Base-by-base conservation (phyloP, 2,888 invertebrate genomes). In the Thera britannica region DNA sequence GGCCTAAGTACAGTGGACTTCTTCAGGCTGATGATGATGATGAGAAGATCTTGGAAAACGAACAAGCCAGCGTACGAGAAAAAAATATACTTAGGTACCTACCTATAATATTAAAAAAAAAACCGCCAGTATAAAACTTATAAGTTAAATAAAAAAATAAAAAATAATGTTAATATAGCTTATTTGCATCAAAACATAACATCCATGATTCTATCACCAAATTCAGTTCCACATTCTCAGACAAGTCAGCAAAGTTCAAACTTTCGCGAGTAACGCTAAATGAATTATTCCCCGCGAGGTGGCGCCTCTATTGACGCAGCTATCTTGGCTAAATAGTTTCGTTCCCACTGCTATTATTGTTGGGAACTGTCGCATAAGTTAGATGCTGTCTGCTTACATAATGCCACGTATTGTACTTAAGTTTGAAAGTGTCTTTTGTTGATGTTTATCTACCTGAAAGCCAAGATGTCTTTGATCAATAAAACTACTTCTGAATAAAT, bases 251-350 rank as follows among this genome's bases (percentile, higher is more conserved):
- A 51, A 61, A 66, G 63, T 41, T 48, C 79, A 79, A 81, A 83
- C 83, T 80, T 83, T 84, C 82, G 82, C 84, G 81, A 83, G 82
- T 86, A 87, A 90, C 71, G 75, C 84, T 92, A 92, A 92, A 92
- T 92, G 90, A 92, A 92, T 93, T 93, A 93, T 83, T 86, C 88
- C 85, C 75, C 83, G 72, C 72, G 81, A 85, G 86, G 87, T 89
- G 89, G 86, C 89, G 88, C 87, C 83, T 84, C 86, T 93, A 92
- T 92, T 92, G 92, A 91, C 90, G 85, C 78, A 87, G 87, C 80
- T 87, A 92, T 92, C 90, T 92, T 85, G 77, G 84, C 92, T 92
- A 91, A 93, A 92, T 90, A 92, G 92, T 92, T 92, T 89, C 88
- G 89, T 92, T 91, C 87, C 87, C 89, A 84, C 85, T 83, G 84